Conservation (phyloP, 2,888 invertebrate species). For the Dioctria linearis region DNA sequence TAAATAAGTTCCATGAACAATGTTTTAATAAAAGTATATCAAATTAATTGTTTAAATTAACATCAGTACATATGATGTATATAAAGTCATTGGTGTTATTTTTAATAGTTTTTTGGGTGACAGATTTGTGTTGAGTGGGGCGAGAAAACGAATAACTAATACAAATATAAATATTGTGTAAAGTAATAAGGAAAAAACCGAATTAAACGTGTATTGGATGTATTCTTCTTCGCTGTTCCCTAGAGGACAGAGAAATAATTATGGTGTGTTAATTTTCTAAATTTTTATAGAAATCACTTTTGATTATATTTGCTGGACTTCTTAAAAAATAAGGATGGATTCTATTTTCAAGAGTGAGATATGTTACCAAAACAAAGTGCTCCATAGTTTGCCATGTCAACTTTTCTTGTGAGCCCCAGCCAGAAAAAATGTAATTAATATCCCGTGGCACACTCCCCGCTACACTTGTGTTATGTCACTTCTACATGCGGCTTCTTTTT, state of each 20-base stretch:
- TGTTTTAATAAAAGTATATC: conserved; percentile 67
- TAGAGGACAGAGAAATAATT: conserved; percentile 55
- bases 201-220: conserved; percentile 40
- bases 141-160: conserved; percentile 67
- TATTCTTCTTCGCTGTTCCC: conserved; percentile 47
- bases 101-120: conserved; percentile 72
- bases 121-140: conserved; percentile 72
- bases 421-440: conserved; percentile 57
- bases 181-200: conserved; percentile 59
- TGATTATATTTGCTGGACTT: background rate
- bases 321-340: background rate
- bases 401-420: conserved; percentile 30
- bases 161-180: conserved; percentile 62
- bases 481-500: conserved; percentile 34
- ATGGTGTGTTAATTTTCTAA: conserved; percentile 56
- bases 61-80: conserved; percentile 61
- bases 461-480: conserved; percentile 51
- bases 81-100: conserved; percentile 71
- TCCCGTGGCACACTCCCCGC: conserved; percentile 60
- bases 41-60: conserved; percentile 27
- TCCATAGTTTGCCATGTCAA: conserved; percentile 5
- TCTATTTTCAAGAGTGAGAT: background rate
- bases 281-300: conserved; percentile 14
- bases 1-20: conserved; percentile 58
- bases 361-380: background rate